phyloP scores from a whole-genome alignment of 1,140 invertebrate species.

The Eupristina koningsbergeri region DNA sequence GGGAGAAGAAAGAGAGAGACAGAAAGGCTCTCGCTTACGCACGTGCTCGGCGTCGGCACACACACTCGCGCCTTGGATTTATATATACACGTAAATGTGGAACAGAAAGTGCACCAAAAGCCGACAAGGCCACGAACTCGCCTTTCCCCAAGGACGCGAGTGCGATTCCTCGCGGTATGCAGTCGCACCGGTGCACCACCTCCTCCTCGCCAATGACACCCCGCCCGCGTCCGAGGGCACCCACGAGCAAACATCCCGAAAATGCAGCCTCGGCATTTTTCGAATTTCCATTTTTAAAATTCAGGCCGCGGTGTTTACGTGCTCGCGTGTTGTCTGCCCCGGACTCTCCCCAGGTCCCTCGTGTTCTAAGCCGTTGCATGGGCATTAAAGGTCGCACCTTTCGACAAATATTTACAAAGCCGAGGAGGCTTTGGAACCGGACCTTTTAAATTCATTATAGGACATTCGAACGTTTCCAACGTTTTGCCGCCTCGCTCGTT shows the following conservation, averaged over 20 bases:
- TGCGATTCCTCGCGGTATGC: background rate
- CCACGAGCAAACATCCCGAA: background rate
- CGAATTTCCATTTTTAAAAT: constrained; percentile 1
- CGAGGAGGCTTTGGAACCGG: too few species aligned
- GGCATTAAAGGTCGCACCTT: too few species aligned
- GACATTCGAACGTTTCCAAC: too few species aligned
- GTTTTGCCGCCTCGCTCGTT: too few species aligned
- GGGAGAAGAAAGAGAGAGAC: background rate
- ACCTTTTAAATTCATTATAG: too few species aligned
- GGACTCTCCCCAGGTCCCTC: too few species aligned
- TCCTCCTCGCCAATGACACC: background rate
- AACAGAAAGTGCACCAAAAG: constrained; percentile 32
- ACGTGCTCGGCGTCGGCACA: background rate
- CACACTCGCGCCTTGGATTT: background rate
- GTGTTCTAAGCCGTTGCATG: too few species aligned
- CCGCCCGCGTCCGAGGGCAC: background rate
- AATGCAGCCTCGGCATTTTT: background rate
- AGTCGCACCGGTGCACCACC: background rate
- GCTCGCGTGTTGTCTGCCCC: too few species aligned
- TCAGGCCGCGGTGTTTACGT: too few species aligned
- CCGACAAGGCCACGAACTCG: constrained; percentile 24
- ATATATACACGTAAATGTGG: constrained; percentile 15
- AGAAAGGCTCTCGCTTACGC: background rate
- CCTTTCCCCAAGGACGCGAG: constrained; percentile 30
- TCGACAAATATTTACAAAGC: too few species aligned